A percentile compares a stretch with the other conserved stretches of the same genome.
These are phyloP conservation scores for Podilymbus podiceps DNA, from an alignment of 2,113 vertebrate species.

Conservation along the genomic window DNA sequence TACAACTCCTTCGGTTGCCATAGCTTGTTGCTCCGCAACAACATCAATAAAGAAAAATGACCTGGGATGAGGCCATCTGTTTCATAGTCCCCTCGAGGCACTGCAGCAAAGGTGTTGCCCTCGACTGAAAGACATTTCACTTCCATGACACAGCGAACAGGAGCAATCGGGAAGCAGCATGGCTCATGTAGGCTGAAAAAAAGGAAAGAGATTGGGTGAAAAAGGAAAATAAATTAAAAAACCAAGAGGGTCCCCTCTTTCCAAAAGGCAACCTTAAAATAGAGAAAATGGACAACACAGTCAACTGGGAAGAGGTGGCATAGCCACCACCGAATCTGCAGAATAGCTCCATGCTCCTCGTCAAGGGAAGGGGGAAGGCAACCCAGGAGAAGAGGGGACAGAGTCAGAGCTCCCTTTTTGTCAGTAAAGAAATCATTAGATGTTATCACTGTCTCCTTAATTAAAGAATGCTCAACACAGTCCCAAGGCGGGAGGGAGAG, in stretches of 20 bases:
- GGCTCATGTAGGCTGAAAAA: not conserved
- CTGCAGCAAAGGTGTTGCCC: not conserved
- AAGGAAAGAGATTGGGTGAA: not conserved
- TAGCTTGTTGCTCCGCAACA: not conserved
- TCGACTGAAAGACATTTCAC: accelerated
- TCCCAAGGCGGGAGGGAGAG: not conserved
- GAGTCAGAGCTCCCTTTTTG: not conserved
- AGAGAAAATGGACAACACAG: not conserved
- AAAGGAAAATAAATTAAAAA: not conserved
- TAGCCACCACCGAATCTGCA: not conserved
- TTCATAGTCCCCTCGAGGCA: not conserved
- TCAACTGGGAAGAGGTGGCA: not conserved
- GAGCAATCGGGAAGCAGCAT: accelerated
- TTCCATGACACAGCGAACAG: not conserved
- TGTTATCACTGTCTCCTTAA: not conserved
- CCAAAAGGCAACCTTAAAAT: not conserved
- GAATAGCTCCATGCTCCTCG: not conserved
- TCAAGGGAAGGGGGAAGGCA: not conserved
- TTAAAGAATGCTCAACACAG: not conserved
- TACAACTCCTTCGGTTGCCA: not conserved
- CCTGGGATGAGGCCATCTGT: not conserved
- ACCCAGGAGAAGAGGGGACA: not conserved
- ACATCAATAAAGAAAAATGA: slow-evolving; percentile 7
- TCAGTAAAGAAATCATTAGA: not conserved
- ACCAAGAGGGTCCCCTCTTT: not conserved